Evolutionary conservation across 1,140 invertebrate genomes (phyloP), one percentile per base, ranked within the genome.

Genomic region (Mercenaria mercenaria): DNA sequence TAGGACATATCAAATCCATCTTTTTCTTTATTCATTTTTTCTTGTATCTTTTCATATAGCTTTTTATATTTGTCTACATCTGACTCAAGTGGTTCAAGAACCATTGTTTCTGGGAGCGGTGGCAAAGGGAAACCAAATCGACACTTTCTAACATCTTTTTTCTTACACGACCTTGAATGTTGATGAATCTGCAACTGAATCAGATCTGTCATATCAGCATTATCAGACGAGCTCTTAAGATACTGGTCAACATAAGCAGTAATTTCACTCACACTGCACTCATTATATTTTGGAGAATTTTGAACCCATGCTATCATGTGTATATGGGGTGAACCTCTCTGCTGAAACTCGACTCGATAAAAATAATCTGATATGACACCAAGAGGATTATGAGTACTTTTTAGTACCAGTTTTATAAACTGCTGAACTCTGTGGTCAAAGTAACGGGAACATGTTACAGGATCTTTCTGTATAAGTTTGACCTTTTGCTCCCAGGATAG

Each of bases 291-390:
- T 50, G 95, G 95, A 59, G 92, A 80, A 92, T 95, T 91, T 89
- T 95, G 88, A 4, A 96, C 79, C 95, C 96, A 96, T n/a, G 95
- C 67, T 8, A 96, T 87, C 50, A 95, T 92, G 86, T 96, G 96
- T 26, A 95, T 76, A 92, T 96, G 96, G 23, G 96, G 95, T 87
- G 91, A 94, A 11, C 96, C 72, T 96, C 94, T 52, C 94, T 89
- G 67, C 92, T 94, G 84, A n/a, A n/a, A n/a, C n/a, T n/a, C n/a
- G n/a, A n/a, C n/a, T n/a, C n/a, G n/a, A n/a, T n/a, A n/a, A n/a
- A 91, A 92, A 67, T 80, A 91, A 91, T 94, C 92, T 41, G 20
- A 50, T 6, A 93, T 56, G 82, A 88, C 37, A 26, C 80, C 80
- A 59, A 83, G 15, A 11, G 52, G 59, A 23, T 64, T 23, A 43